These are phyloP conservation scores for Phoebastria nigripes DNA, from an alignment of 2,797 vertebrate genomes.

Conservation along the genomic window DNA sequence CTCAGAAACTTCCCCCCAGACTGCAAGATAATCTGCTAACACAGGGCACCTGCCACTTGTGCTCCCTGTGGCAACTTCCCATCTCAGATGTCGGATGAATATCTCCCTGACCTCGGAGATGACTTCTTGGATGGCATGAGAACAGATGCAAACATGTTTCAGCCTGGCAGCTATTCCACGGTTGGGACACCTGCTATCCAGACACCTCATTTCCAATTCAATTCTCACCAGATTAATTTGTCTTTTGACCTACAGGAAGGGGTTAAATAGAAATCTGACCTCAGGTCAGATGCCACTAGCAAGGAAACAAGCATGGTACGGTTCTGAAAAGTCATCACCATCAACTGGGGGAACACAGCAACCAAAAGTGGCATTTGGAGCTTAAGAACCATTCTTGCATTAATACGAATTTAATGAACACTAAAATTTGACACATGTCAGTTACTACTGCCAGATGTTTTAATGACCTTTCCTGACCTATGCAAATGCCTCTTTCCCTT, in stretches of 20 bases:
- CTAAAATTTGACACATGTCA: conserved; percentile 69
- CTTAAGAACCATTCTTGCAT: conserved; percentile 64
- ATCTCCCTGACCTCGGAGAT: conserved; percentile 81
- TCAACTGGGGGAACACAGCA: conserved; percentile 34
- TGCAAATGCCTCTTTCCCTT: conserved; percentile 53
- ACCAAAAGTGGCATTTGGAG: conserved; percentile 57
- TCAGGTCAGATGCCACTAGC: conserved; percentile 80
- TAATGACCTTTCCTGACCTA: conserved; percentile 68
- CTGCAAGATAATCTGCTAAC: conserved; percentile 7
- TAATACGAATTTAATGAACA: conserved; percentile 77
- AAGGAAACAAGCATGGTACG: conserved; percentile 83
- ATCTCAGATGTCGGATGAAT: conserved; percentile 70
- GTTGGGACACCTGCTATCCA: conserved; percentile 74
- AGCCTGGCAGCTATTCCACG: conserved; percentile 61
- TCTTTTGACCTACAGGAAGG: conserved; percentile 81
- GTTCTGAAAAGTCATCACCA: conserved; percentile 81
- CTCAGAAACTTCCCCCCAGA: background rate
- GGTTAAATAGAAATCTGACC: conserved; percentile 86
- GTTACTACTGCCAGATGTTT: conserved; percentile 75
- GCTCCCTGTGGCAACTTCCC: conserved; percentile 35
- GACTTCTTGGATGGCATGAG: conserved; percentile 69
- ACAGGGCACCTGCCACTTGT: conserved; percentile 78
- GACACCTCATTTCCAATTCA: conserved; percentile 78
- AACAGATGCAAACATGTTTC: conserved; percentile 77
- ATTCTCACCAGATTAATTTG: conserved; percentile 81